Conservation (phyloP, 2,797 vertebrate genomes). For the Monodelphis domestica region DNA sequence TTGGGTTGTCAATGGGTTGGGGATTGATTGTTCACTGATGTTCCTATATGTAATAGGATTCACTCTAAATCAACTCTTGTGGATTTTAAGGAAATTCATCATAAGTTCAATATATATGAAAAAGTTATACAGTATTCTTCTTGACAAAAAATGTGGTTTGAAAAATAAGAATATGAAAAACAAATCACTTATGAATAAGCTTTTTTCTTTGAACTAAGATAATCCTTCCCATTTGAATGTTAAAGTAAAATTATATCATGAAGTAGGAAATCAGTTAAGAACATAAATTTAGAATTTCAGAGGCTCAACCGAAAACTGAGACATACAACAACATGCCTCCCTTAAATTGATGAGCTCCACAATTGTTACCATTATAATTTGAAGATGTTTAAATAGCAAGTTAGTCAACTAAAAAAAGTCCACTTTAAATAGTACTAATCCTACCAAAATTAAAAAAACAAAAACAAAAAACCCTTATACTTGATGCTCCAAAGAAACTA, state of each 20-base stretch:
- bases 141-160: constrained; percentile 45
- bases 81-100: constrained; percentile 81
- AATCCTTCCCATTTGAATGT: constrained; percentile 14
- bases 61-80: constrained; percentile 79
- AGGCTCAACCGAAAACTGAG: constrained; percentile 15
- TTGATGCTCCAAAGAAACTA: neutral
- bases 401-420: neutral
- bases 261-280: constrained; percentile 29
- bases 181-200: neutral
- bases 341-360: neutral
- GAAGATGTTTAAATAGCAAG: neutral
- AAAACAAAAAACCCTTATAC: neutral
- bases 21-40: constrained; percentile 80
- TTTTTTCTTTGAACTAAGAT: constrained; percentile 40
- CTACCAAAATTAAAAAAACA: neutral
- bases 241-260: constrained; percentile 30
- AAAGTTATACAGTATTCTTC: constrained; percentile 41
- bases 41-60: constrained; percentile 72
- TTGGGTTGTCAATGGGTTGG: constrained; percentile 83
- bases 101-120: constrained; percentile 56
- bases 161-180: constrained; percentile 34
- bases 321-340: neutral
- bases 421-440: neutral
- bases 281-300: constrained; percentile 25
- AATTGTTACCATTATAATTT: neutral